phyloP scores from a whole-genome alignment of 2,113 vertebrate genomes.

The Aviceda subcristata region DNA sequence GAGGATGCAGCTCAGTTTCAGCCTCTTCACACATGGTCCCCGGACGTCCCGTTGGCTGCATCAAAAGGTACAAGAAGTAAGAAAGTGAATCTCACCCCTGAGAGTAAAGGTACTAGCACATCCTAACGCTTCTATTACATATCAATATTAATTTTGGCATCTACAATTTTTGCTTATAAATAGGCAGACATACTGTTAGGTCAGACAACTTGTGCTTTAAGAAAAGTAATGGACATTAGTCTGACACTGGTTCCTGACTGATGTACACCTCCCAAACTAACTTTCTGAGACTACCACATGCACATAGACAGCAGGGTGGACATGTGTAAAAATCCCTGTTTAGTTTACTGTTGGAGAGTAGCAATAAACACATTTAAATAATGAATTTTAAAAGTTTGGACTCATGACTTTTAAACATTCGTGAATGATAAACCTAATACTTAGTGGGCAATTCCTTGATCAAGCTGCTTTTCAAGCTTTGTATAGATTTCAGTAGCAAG shows the following conservation, averaged over 20 bases:
- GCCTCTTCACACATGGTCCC: not conserved
- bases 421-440: not conserved
- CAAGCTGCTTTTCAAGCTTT: not conserved
- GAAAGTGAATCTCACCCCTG: not conserved
- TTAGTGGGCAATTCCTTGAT: not conserved
- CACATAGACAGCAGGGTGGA: not conserved
- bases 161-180: not conserved
- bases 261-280: not conserved
- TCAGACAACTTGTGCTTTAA: not conserved
- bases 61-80: not conserved
- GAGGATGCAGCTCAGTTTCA: not conserved
- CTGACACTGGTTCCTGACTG: not conserved
- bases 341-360: not conserved
- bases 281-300: not conserved
- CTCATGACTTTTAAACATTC: not conserved
- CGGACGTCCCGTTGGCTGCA: not conserved
- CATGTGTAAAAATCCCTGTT: accelerated
- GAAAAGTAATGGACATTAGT: not conserved
- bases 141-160: not conserved
- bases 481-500: not conserved
- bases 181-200: not conserved
- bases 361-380: not conserved
- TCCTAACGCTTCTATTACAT: not conserved
- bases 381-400: not conserved
- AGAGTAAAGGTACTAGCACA: not conserved